Conservation (phyloP, 2,888 invertebrate genomes). For the Agriopis aurantiaria region DNA sequence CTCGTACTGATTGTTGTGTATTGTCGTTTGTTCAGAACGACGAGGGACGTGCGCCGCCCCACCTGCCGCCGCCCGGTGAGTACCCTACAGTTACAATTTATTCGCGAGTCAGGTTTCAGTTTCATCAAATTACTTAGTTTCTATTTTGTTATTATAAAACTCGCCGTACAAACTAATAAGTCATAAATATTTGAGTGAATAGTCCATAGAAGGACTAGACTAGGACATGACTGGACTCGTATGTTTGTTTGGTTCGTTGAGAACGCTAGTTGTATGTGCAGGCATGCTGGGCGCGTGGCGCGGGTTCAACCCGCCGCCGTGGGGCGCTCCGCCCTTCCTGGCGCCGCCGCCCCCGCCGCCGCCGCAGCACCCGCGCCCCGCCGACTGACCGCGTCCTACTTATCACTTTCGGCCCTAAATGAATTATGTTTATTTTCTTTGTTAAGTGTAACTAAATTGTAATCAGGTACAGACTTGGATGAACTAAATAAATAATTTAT, state of each 20-base stretch:
- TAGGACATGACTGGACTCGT: too few species aligned
- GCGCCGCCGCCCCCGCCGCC: constrained; percentile 85
- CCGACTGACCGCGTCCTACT: constrained; percentile 44
- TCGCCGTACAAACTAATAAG: too few species aligned
- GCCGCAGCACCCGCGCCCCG: constrained; percentile 78
- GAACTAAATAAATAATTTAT: constrained; percentile 2
- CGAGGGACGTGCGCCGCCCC: constrained; percentile 10
- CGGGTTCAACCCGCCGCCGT: constrained; percentile 70
- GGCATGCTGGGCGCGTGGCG: constrained; percentile 69
- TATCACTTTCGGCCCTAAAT: too few species aligned
- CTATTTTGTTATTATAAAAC: too few species aligned
- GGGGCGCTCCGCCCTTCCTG: constrained; percentile 73
- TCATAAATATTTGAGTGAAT: too few species aligned
- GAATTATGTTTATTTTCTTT: neutral
- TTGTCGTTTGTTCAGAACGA: neutral
- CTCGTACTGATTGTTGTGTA: too few species aligned
- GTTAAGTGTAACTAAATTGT: neutral
- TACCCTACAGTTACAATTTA: neutral
- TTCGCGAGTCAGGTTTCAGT: too few species aligned
- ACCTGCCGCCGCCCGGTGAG: constrained; percentile 54
- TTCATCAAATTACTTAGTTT: too few species aligned
- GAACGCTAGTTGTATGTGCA: constrained; percentile 37
- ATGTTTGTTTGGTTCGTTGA: too few species aligned
- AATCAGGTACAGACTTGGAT: neutral
- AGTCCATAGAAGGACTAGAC: too few species aligned